phyloP scores from a whole-genome alignment of 64 coral and sea anemone species.

The Trachythela sp. region DNA sequence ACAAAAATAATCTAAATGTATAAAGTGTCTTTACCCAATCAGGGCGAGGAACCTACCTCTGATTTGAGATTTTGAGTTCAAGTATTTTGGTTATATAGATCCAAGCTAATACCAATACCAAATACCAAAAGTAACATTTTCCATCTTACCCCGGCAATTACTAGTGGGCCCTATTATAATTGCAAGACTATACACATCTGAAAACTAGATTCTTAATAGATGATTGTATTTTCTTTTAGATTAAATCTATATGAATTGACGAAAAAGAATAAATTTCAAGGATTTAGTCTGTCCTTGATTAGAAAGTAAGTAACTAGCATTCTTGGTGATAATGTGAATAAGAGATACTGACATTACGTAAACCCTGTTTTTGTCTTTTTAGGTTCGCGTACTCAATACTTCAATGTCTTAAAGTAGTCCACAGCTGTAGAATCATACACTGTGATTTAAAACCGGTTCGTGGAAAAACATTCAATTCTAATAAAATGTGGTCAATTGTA shows the following conservation, averaged over 20 bases:
- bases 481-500: no score
- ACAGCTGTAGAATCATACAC: slow-evolving; percentile 91
- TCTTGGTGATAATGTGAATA: background rate
- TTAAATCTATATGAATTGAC: slow-evolving; percentile 97
- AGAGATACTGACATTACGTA: background rate
- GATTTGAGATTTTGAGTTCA: background rate
- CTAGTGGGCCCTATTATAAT: no score
- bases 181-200: no score
- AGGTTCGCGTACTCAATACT: slow-evolving; percentile 85
- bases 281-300: slow-evolving; percentile 91
- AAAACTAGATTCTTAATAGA: background rate
- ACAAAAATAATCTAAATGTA: no score
- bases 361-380: background rate
- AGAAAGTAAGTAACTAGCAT: slow-evolving; percentile 63
- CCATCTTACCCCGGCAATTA: no score
- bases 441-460: slow-evolving; percentile 92
- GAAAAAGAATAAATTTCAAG: slow-evolving; percentile 99
- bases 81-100: no score
- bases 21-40: no score
- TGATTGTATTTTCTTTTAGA: slow-evolving; percentile 27
- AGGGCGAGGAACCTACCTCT: no score
- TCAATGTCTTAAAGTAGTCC: slow-evolving; percentile 70
- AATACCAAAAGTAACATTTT: no score
- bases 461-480: background rate
- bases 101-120: no score